A percentile compares a stretch with the other conserved stretches of the same genome.
phyloP scores from a whole-genome alignment of 1,140 invertebrate species.

The Aphelinus atriplicis region DNA sequence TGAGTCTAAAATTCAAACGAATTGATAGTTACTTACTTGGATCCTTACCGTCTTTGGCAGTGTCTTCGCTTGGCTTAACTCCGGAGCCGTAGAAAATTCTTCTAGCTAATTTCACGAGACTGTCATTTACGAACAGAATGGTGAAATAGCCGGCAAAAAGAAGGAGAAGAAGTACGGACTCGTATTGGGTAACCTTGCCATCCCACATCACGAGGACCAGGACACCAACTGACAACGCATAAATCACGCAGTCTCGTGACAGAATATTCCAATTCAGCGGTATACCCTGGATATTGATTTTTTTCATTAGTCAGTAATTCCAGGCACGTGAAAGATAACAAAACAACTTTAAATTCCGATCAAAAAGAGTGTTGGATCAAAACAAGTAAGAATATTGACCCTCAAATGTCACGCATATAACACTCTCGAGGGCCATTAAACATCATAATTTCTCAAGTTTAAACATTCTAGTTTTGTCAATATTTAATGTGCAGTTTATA shows the following conservation, averaged over 20 bases:
- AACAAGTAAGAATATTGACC: no score
- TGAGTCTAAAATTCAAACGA: no score
- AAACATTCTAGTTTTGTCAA: no score
- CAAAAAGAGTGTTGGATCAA: no score
- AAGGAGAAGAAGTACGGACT: conserved; percentile 75
- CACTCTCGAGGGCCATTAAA: no score
- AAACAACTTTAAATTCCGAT: no score
- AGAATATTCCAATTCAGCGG: conserved; percentile 85
- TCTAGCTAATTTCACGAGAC: conserved; percentile 28
- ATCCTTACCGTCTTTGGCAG: conserved; percentile 21
- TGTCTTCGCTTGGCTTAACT: not conserved
- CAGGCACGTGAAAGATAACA: no score
- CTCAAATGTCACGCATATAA: no score
- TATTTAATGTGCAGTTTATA: no score
- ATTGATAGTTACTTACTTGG: not conserved
- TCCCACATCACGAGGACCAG: conserved; percentile 84
- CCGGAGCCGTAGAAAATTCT: not conserved
- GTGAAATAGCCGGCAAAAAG: conserved; percentile 76
- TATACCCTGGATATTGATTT: conserved; percentile 72
- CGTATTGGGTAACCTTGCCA: conserved; percentile 81
- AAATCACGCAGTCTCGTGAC: conserved; percentile 84
- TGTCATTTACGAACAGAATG: conserved; percentile 67
- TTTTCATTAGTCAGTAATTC: no score
- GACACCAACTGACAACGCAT: conserved; percentile 79
- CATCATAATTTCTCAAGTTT: no score